These are phyloP conservation scores for Aleadryas rufinucha DNA, from an alignment of 2,113 vertebrate species.

Conservation along the genomic window DNA sequence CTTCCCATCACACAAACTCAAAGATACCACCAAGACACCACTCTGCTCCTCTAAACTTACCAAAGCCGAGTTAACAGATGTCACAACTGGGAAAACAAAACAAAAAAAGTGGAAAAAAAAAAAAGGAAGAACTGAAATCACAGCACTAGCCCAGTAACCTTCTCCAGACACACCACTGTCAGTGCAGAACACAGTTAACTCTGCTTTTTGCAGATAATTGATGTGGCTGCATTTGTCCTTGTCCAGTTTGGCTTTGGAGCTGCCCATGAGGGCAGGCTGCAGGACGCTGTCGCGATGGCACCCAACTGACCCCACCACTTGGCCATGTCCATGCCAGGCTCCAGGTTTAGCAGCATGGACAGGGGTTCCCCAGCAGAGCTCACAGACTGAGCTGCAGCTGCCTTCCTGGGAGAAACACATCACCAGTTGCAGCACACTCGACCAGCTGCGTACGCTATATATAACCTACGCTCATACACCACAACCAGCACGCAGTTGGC, in stretches of 20 bases:
- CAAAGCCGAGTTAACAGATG: neutral
- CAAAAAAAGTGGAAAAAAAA: fast-evolving
- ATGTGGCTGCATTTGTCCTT: neutral
- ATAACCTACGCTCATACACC: neutral
- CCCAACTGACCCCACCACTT: neutral
- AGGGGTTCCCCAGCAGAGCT: neutral
- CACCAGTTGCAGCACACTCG: neutral
- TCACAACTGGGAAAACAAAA: neutral
- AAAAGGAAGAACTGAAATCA: neutral
- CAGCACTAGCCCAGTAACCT: neutral
- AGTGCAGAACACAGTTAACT: neutral
- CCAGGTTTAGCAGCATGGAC: neutral
- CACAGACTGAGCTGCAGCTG: neutral
- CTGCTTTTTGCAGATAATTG: neutral
- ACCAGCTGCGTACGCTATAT: neutral
- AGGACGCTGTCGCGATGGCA: neutral
- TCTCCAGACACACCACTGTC: neutral
- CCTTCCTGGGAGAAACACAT: neutral
- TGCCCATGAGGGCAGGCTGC: neutral
- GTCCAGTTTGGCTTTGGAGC: neutral
- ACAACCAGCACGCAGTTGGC: fast-evolving
- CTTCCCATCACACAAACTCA: neutral
- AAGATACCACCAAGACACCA: neutral
- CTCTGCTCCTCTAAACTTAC: neutral
- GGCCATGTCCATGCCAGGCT: fast-evolving